Evolutionary conservation across 2,113 vertebrate genomes (phyloP).

Genomic region (Hippocampus barbouri): DNA sequence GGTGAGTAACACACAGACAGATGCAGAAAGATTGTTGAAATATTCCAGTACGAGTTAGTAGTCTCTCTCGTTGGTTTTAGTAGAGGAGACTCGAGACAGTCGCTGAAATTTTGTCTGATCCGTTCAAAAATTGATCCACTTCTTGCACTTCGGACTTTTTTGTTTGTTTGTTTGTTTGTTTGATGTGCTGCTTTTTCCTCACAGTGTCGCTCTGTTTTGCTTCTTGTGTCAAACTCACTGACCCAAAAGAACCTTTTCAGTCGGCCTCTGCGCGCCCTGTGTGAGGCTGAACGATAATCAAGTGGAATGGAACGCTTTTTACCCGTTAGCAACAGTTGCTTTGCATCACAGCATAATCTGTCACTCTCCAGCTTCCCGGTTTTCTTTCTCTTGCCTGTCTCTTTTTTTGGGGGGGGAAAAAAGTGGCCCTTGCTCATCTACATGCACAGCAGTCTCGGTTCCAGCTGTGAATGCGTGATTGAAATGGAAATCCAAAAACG

Average conservation of each 20-base stretch:
- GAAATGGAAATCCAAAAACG: slow-evolving; percentile 70
- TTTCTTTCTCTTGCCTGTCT: slow-evolving; percentile 15
- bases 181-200: slow-evolving; percentile 2
- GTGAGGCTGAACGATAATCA: slow-evolving; percentile 15
- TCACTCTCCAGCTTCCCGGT: slow-evolving; percentile 6
- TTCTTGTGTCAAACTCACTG: slow-evolving; percentile 4
- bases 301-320: slow-evolving; percentile 7
- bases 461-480: slow-evolving; percentile 72
- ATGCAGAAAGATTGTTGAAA: no score
- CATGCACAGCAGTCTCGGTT: slow-evolving; percentile 56
- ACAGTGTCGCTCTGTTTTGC: slow-evolving; percentile 5
- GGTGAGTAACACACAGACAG: no score
- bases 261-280: not conserved
- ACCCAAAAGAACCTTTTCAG: slow-evolving; percentile 12
- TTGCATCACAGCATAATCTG: slow-evolving; percentile 24
- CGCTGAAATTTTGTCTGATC: not conserved
- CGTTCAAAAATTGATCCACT: not conserved
- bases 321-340: slow-evolving; percentile 29
- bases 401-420: slow-evolving; percentile 1
- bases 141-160: not conserved
- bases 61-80: no score
- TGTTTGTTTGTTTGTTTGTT: not conserved
- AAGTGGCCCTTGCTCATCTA: slow-evolving; percentile 56
- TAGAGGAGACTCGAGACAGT: no score
- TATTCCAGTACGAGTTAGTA: no score